These are phyloP conservation scores for Microctonus brassicae DNA, from an alignment of 2,888 invertebrate genomes.

Conservation along the genomic window DNA sequence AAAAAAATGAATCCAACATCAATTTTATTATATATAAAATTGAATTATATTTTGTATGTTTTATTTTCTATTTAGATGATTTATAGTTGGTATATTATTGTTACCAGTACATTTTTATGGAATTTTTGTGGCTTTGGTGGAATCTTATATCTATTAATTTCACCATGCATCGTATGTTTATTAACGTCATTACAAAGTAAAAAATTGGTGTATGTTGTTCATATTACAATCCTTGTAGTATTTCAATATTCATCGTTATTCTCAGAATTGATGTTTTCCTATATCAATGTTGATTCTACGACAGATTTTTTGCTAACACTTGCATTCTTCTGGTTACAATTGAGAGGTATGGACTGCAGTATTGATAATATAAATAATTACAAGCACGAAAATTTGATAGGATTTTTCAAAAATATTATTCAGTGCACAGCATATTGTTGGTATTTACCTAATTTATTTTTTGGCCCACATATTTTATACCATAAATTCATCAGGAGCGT, in stretches of 20 bases:
- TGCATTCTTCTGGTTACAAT: conserved; percentile 79
- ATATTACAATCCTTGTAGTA: conserved; percentile 70
- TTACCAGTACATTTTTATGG: conserved; percentile 71
- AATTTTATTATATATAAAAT: conserved; percentile 24
- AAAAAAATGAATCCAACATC: too few species aligned
- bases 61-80: conserved; percentile 66
- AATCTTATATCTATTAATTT: conserved; percentile 71
- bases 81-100: conserved; percentile 73
- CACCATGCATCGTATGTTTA: conserved; percentile 74
- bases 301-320: conserved; percentile 73
- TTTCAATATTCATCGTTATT: conserved; percentile 72
- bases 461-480: conserved; percentile 88
- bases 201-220: conserved; percentile 73
- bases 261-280: conserved; percentile 69
- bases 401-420: conserved; percentile 72
- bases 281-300: conserved; percentile 71
- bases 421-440: conserved; percentile 77
- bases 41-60: conserved; percentile 25
- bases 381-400: conserved; percentile 56
- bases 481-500: conserved; percentile 76
- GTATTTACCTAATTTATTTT: conserved; percentile 86
- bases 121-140: conserved; percentile 71
- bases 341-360: conserved; percentile 83
- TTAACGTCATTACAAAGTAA: conserved; percentile 71
- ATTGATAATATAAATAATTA: conserved; percentile 72